Conservation (phyloP, 2,113 vertebrate genomes). For the Nicator chloris region DNA sequence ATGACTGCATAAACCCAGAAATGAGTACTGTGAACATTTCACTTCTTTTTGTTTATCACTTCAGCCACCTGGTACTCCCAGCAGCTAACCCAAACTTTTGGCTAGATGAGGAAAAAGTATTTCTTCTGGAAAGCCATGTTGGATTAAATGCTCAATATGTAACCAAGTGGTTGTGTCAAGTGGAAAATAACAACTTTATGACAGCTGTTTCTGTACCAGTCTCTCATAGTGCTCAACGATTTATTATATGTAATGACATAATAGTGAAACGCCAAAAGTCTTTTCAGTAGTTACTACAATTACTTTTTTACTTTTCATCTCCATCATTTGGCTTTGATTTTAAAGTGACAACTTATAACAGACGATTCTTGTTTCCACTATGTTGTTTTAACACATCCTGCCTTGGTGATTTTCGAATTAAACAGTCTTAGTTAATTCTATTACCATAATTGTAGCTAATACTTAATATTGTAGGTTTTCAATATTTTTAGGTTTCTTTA, state of each 20-base stretch:
- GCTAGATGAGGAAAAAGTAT: neutral
- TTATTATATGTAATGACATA: neutral
- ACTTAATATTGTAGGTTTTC: neutral
- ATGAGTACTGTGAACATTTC: neutral
- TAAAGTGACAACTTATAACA: neutral
- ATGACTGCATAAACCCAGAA: constrained; percentile 1
- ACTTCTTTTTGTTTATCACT: constrained; percentile 9
- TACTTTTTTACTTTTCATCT: neutral
- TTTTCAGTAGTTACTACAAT: neutral
- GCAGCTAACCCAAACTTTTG: neutral
- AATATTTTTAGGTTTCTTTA: neutral
- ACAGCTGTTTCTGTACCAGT: neutral
- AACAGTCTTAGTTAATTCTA: neutral
- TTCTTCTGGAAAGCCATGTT: neutral
- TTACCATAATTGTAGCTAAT: neutral
- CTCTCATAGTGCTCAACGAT: neutral
- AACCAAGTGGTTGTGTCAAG: neutral
- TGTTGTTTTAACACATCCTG: neutral
- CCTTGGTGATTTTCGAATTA: neutral
- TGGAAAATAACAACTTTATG: neutral
- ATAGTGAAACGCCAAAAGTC: neutral
- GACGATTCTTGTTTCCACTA: neutral
- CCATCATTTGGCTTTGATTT: neutral
- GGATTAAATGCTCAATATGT: neutral
- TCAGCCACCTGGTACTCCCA: neutral